Base-by-base conservation (phyloP, 2,113 vertebrate genomes). In the Centropus bengalensis region DNA sequence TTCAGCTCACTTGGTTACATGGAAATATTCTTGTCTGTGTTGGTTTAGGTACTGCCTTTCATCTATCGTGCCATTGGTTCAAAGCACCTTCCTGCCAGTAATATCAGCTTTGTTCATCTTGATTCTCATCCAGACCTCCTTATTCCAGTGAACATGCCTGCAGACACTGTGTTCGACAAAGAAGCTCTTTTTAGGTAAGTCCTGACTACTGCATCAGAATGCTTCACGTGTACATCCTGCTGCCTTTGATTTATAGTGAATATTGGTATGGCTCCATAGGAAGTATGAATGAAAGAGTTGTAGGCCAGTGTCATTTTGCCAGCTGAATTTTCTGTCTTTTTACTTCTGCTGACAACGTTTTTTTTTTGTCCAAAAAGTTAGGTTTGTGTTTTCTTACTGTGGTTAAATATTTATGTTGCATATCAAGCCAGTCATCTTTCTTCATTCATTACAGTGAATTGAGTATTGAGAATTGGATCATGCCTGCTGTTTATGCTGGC, bases 391-490 rank as follows among this genome's bases (percentile, higher is more conserved):
- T 87, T 77, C 22, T 66, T 24, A 64, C 22, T 6, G 12, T 14
- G 12, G 10, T 67, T 33, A 88, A 19, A 64, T 68, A 9, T 54
- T 67, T 62, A 38, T 20, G 11, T 75, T 16, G 0, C 9, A 3
- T 33, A 49, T 81, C 20, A 51, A n/a, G 16, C 9, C 15, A 18
- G 36, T 36, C 36, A 36, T 89, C 82, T 76, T 88, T 86, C 23
- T 85, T 10, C 36, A 0, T 94, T 91, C 45, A 26, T 86, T 97
- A 16, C 92, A 99, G 99, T 92, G 99, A 99, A 96, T 85, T 99
- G 96, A 99, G 99, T 94, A 99, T 99, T 96, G 99, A 99, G 74
- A 99, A 99, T 94, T 99, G 99, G 99, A 99, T 99, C 77, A 99
- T 99, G 98, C 99, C 99, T 81, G 99, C 99, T 96, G 99, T 99